These are phyloP conservation scores for Agrotis ipsilon DNA, from an alignment of 2,888 invertebrate genomes.

Conservation along the genomic window DNA sequence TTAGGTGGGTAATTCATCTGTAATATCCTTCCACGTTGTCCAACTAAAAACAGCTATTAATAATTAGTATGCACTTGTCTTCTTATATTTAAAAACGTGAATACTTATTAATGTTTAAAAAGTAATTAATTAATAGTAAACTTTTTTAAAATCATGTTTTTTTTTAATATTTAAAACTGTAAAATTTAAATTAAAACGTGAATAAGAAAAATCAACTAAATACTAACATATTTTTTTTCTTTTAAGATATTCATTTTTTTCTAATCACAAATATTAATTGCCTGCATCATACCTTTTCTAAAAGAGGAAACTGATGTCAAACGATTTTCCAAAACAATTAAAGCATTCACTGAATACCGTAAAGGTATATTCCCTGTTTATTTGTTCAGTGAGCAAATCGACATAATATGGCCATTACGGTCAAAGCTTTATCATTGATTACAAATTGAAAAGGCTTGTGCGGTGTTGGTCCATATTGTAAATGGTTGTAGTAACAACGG, in stretches of 20 bases:
- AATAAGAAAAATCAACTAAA: too few relatives aligned
- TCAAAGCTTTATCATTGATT: constrained; percentile 40
- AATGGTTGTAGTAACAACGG: constrained; percentile 28
- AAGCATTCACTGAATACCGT: constrained; percentile 2
- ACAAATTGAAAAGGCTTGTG: constrained; percentile 47
- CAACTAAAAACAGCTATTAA: too few relatives aligned
- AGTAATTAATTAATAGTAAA: too few relatives aligned
- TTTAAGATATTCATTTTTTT: background rate
- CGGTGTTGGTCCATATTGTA: constrained; percentile 29
- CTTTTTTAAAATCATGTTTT: too few relatives aligned
- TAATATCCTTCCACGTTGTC: too few relatives aligned
- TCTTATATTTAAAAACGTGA: too few relatives aligned
- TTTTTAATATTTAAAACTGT: too few relatives aligned
- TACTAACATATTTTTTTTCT: background rate
- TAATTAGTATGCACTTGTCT: too few relatives aligned
- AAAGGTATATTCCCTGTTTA: constrained; percentile 3
- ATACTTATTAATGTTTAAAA: too few relatives aligned
- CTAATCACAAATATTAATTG: background rate
- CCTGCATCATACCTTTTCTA: background rate
- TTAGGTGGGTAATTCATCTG: too few relatives aligned
- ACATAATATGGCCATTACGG: constrained; percentile 16
- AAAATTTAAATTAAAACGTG: too few relatives aligned
- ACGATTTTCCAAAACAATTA: constrained; percentile 3
- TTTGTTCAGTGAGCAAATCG: constrained; percentile 19
- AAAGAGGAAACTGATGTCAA: background rate